Conservation (phyloP, 1,140 invertebrate genomes). For the Dufourea novaeangliae region DNA sequence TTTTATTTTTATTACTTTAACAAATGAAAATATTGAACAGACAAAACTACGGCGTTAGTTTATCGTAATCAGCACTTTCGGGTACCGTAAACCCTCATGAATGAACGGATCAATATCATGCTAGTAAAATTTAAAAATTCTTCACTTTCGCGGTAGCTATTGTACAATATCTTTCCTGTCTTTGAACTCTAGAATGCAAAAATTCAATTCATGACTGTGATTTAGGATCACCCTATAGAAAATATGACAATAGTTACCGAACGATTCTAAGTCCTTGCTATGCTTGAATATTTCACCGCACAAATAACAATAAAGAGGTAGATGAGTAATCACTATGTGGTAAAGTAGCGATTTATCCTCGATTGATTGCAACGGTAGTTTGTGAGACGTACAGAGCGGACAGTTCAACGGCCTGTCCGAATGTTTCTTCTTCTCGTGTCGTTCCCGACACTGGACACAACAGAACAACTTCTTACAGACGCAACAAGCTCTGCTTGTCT, state of each 20-base stretch:
- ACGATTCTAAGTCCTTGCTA: conserved; percentile 49
- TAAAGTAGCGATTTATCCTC: conserved; percentile 52
- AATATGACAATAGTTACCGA: conserved; percentile 45
- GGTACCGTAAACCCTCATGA: too few species aligned
- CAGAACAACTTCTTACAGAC: conserved; percentile 68
- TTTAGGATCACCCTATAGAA: too few species aligned
- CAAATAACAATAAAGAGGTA: conserved; percentile 62
- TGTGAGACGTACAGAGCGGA: conserved; percentile 54
- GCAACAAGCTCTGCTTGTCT: conserved; percentile 54
- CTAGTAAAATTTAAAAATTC: too few species aligned
- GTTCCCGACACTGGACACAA: conserved; percentile 61
- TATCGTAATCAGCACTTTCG: too few species aligned
- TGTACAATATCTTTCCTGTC: too few species aligned
- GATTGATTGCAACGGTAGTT: conserved; percentile 38
- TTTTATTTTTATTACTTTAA: too few species aligned
- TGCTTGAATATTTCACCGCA: conserved; percentile 60
- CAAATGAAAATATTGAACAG: too few species aligned
- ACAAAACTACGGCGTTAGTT: too few species aligned
- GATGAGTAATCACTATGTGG: conserved; percentile 62
- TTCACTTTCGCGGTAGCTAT: too few species aligned
- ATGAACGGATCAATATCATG: too few species aligned
- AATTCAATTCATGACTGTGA: neutral
- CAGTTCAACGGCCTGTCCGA: conserved; percentile 50
- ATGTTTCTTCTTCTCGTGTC: conserved; percentile 62
- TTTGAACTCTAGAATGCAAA: neutral